Base-by-base conservation (phyloP, 2,113 vertebrate species). In the Tachysurus fulvidraco region DNA sequence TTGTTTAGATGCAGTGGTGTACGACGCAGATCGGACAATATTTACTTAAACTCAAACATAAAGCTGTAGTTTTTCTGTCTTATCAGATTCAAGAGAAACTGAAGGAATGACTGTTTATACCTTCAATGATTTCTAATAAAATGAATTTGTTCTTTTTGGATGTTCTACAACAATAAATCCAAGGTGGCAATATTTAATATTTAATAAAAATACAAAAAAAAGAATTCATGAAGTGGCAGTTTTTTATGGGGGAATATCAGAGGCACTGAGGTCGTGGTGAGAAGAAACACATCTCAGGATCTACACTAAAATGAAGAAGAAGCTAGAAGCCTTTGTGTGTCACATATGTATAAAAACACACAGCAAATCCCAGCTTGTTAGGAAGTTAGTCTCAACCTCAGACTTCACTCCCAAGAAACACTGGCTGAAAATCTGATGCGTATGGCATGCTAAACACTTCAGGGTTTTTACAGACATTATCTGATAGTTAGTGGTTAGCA, bases 1-100 rank as follows among this genome's bases (percentile, higher is more conserved):
- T n/a, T 85, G 76, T 80, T 83, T 81, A 65, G 5, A 78, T 46
- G 73, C 81, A 62, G 55, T 67, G 50, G 86, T 86, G 87, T 83
- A 88, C 28, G 80, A 4, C 67, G 44, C 36, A 50, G 59, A 73
- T n/a, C 46, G 59, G 12, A 19, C 4, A 19, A 13, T 81, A 44
- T 55, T 52, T 28, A 78, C 76, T 54, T 16, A n/a, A 12, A 28
- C 44, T 36, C 1, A 36, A 36, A 36, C 36, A 36, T 36, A 36
- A 21, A 46, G 10, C 25, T 65, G 62, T 25, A 28, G 6, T 67
- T 28, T 30, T 67, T 67, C 13, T 16, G 16, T 17, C 5, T 30
- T 30, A 67, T 30, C 28, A 67, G 2, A 13, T 36, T 14, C 13
- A 6, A 67, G 28, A 36, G 14, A 67, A 67, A 67, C 5, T 67